phyloP scores from a whole-genome alignment of 2,797 vertebrate genomes.

The Eospalax fontanierii region DNA sequence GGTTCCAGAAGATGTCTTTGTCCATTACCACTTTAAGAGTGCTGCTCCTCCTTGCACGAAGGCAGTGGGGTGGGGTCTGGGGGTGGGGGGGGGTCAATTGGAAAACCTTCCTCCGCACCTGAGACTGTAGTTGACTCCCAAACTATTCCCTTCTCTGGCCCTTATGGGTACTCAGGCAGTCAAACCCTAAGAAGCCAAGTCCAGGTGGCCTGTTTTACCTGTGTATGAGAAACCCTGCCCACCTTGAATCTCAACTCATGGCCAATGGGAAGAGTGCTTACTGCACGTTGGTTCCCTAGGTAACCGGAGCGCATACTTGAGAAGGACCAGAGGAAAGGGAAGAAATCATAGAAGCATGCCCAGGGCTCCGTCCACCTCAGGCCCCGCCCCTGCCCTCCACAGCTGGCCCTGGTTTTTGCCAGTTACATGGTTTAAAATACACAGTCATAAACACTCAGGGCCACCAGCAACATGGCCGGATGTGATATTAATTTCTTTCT shows the following conservation, averaged over 20 bases:
- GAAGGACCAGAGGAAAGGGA: neutral
- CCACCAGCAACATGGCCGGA: conserved; percentile 42
- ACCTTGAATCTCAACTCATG: neutral
- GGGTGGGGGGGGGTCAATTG: neutral
- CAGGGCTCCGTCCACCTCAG: neutral
- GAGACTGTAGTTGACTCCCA: neutral
- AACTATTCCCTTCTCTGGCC: neutral
- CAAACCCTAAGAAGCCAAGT: neutral
- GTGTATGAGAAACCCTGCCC: neutral
- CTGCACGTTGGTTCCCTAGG: conserved; percentile 66
- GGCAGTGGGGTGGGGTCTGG: too few species aligned
- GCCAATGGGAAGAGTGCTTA: conserved; percentile 42
- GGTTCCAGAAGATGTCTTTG: neutral
- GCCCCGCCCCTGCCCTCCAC: neutral
- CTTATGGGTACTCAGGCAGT: neutral
- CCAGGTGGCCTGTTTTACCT: neutral
- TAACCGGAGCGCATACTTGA: neutral
- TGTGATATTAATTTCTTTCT: conserved; percentile 74
- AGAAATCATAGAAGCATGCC: neutral
- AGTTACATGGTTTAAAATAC: conserved; percentile 60
- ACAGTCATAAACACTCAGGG: conserved; percentile 57
- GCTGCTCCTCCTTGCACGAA: neutral
- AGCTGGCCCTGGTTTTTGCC: neutral
- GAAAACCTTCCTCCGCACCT: neutral
- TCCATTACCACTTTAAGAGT: neutral